A percentile compares a stretch with the other conserved stretches of the same genome.
Conservation (phyloP, 2,797 vertebrate species). For the Luscinia megarhynchos region DNA sequence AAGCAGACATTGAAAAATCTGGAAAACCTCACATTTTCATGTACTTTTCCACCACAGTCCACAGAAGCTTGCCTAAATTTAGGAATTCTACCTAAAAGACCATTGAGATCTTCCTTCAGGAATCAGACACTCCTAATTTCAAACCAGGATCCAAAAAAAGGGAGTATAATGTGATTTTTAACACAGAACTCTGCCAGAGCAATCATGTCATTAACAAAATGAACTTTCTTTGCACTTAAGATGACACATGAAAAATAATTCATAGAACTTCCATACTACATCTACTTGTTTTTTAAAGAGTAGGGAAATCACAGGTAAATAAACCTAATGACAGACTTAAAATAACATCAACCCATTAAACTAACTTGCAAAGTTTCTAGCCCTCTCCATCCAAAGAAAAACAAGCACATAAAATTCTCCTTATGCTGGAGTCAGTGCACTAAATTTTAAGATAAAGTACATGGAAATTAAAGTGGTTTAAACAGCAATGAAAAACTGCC, state of each 20-base stretch:
- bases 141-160: background rate
- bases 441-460: slow-evolving; percentile 9
- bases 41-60: background rate
- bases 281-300: background rate
- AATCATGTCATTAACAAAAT: background rate
- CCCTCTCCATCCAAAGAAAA: background rate
- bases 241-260: background rate
- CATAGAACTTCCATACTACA: background rate
- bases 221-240: background rate
- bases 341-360: background rate
- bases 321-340: background rate
- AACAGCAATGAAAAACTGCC: background rate
- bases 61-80: background rate
- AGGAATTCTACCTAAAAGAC: background rate
- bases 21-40: background rate
- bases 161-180: background rate
- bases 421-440: background rate
- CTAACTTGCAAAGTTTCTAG: background rate
- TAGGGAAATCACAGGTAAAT: background rate
- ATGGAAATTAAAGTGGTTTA: slow-evolving; percentile 9
- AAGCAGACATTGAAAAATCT: background rate
- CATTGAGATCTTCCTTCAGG: background rate
- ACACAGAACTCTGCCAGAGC: background rate
- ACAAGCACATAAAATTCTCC: background rate
- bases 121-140: background rate